Evolutionary conservation across 2,888 invertebrate genomes (phyloP), one percentile per base, ranked within the genome.

Genomic region (Acanthosoma haemorrhoidale): DNA sequence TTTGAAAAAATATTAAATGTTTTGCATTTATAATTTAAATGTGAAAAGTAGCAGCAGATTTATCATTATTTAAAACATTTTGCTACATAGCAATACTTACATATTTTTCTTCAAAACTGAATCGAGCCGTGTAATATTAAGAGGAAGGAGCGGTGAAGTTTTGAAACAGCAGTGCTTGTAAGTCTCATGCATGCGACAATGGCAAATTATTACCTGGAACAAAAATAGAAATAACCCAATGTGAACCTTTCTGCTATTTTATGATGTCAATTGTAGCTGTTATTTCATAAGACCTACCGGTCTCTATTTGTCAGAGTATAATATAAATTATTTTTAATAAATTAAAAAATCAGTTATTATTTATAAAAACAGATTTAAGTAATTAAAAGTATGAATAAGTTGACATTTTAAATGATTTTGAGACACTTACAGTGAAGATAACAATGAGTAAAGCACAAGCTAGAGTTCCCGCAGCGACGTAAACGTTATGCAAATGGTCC

Each of bases 121-220:
- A 74, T 77, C 75, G 64, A 77, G 70, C 34, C 76, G 71, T 9
- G 74, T 72, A 59, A 75, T 74, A 72, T 75, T 77, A 73, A 77
- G 74, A 13, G 77, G 76, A n/a, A 77, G 67, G 18, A 77, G 74
- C 32, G 77, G 76, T 5, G 77, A 75, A 70, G 75, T 75, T 74
- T 75, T 73, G 73, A 74, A 74, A 71, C 75, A 76, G 72, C 78
- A 80, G 75, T 70, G 80, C 60, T 87, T 86, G 80, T 89, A 89
- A 0, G 89, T 89, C 80, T 89, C 88, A 81, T 90, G 88, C 75
- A 89, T 87, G 75, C 89, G 86, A 80, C 90, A 91, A 79, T 91
- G 90, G 79, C 90, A 91, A 41, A 87, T 87, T 63, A 88, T 87
- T 75, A 89, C 88, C 89, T 89, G 81, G 38, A 80, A 80, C 51